Evolutionary conservation across 1,140 invertebrate genomes (phyloP), one percentile per base, ranked within the genome.

Genomic region (Amphibalanus amphitrite): DNA sequence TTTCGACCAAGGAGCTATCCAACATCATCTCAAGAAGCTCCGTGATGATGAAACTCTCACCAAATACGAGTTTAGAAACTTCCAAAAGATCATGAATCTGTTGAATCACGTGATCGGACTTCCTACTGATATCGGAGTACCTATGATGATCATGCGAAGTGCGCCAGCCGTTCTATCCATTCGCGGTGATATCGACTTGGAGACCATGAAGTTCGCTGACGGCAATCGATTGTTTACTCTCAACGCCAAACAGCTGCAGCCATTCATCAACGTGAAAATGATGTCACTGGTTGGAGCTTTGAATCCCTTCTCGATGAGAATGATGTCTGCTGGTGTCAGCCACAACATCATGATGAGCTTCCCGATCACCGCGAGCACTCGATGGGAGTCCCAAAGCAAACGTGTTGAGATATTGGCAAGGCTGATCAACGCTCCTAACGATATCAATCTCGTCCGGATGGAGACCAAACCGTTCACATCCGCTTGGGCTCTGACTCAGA

Each of bases 1-100:
- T 1, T 84, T 87, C 70, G 83, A 85, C 76, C 84, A 85, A 73
- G 75, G 82, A 28, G 83, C 84, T 13, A 72, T 88, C 0, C 77
- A 84, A 38, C 74, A 80, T 38, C 67, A 85, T 3, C 79, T 81
- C 3, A 13, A 76, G 29, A 0, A 68, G n/a, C 69, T 69, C 26
- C 69, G 29, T 3, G 29, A 59, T 29, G 71, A 29, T 25, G 47
- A 59, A 3, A 59, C 13, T n/a, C n/a, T n/a, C 6, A 59, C 6
- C 6, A 59, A 1, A 3, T 23, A 59, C 20, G 13, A 59, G 13
- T 20, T 59, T 23, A 59, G 17, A 20, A 59, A 59, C 47, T 59
- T 59, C 47, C 47, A 59, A 20, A 59, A 59, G 47, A 13, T 59
- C 1, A 59, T 59, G 47, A 13, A 59, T 59, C 47, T 59, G 47